phyloP scores from a whole-genome alignment of 1,140 invertebrate genomes.

The Eubasilissa regina region DNA sequence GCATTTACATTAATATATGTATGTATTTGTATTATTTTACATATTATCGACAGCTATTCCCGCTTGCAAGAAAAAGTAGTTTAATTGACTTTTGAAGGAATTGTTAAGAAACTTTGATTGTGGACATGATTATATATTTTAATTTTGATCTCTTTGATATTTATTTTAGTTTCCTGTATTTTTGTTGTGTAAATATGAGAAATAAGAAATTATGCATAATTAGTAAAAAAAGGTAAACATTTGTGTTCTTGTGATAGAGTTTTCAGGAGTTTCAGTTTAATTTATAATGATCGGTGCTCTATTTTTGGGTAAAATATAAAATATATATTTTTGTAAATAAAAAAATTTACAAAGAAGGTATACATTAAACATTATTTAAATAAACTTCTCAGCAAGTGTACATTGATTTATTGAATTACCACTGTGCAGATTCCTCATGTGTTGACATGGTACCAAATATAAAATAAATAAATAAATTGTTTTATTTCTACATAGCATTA shows the following conservation, averaged over 20 bases:
- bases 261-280: conserved; percentile 30
- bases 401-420: conserved; percentile 23
- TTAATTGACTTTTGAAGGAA: neutral
- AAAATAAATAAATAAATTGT: conserved; percentile 16
- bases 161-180: conserved; percentile 5
- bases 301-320: conserved; percentile 24
- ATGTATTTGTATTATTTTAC: too few species aligned
- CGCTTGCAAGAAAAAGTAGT: too few species aligned
- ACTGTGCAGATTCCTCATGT: conserved; percentile 24
- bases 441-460: conserved; percentile 44
- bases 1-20: too few species aligned
- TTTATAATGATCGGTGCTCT: conserved; percentile 34
- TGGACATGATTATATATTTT: conserved; percentile 1
- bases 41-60: too few species aligned
- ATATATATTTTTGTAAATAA: conserved; percentile 43
- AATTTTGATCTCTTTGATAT: conserved; percentile 36
- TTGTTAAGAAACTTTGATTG: neutral
- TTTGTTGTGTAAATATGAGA: too few species aligned
- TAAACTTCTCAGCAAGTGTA: conserved; percentile 4
- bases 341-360: conserved; percentile 30
- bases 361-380: conserved; percentile 13
- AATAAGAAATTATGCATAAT: conserved; percentile 1
- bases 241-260: conserved; percentile 19
- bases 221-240: neutral
- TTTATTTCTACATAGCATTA: conserved; percentile 4